Base-by-base conservation (phyloP, 2,797 vertebrate species). In the Oreochromis grahami region DNA sequence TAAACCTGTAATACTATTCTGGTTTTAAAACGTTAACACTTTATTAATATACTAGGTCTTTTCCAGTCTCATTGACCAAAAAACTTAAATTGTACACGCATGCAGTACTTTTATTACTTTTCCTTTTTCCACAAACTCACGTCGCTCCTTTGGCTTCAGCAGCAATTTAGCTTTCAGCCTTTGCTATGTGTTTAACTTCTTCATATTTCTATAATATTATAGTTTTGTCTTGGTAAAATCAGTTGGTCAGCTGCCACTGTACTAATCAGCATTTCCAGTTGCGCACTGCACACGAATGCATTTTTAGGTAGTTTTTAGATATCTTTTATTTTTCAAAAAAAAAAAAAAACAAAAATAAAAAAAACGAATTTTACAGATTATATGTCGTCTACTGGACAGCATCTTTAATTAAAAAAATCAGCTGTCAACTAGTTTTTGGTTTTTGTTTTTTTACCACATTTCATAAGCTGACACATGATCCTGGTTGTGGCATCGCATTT, bases 301-400 rank as follows among this genome's bases (percentile, higher is more conserved):
- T 41, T 17, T 70, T 11, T 70, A 72, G 21, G 65, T 26, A 17
- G 68, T 29, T 72, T 72, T 29, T 9, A 17, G 10, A 70, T 17
- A 5, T 32, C 1, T 2, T 26, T 32, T 26, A 32, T 74, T 12
- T 32, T 48, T 48, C 0, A 48, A 72, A 72, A 32, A 68, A 68
- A 43, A 43, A 8, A 14, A 41, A 72, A 2, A 38, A 26, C 32
- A n/a, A 13, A 21, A 65, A n/a, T n/a, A 1, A 21, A 15, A 2
- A 15, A 0, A 12, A 6, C 2, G 2, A 6, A 45, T 70, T 70
- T 70, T 45, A 26, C 0, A 0, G 13, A 11, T 70, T 17, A 0
- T 70, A 45, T 26, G 41, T 29, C 15, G 4, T 41, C 41, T 70
- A 70, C 14, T 70, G 21, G 8, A 29, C 9, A 17, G 8, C 14